phyloP scores from a whole-genome alignment of 2,113 vertebrate species.

The Aegotheles bennettii region DNA sequence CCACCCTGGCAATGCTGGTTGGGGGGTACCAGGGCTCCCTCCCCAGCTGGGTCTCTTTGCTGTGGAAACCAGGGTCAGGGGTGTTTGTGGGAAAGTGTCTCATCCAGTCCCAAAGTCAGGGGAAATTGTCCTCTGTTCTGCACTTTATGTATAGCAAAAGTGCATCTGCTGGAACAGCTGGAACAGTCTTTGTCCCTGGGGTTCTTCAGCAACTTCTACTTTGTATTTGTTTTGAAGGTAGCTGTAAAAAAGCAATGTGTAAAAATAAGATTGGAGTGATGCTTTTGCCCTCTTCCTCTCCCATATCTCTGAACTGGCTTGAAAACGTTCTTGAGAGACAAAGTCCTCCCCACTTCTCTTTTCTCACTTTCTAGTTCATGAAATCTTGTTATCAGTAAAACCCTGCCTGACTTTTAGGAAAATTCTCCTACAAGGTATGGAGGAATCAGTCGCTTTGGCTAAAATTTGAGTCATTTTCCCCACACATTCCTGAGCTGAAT shows the following conservation, averaged over 20 bases:
- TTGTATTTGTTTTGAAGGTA: neutral
- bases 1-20: fast-evolving
- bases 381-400: neutral
- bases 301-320: neutral
- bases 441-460: neutral
- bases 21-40: neutral
- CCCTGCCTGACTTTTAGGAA: neutral
- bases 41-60: neutral
- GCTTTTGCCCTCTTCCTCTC: neutral
- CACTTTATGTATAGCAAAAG: neutral
- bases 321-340: neutral
- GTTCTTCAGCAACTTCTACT: neutral
- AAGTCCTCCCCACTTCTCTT: neutral
- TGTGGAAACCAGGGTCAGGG: neutral
- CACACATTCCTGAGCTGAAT: neutral
- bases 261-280: neutral
- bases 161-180: neutral
- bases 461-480: neutral
- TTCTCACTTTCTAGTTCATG: neutral
- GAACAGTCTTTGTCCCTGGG: neutral
- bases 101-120: neutral
- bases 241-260: neutral
- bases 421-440: neutral
- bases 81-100: neutral
- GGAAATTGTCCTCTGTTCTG: neutral